Base-by-base conservation (phyloP, 2,113 vertebrate genomes). In the Nothobranchius kuhntae region DNA sequence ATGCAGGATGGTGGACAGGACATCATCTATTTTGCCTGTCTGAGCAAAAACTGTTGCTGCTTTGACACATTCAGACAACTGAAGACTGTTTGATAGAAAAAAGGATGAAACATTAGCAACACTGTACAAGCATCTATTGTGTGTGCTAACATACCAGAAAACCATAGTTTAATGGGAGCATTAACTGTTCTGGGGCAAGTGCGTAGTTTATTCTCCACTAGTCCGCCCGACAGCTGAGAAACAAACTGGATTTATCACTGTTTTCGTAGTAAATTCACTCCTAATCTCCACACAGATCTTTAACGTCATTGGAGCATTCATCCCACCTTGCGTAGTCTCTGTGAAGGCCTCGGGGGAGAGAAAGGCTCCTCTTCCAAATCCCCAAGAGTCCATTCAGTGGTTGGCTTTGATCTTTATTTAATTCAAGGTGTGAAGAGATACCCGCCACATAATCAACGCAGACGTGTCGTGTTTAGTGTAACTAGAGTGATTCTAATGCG, bases 61-160 rank as follows among this genome's bases (percentile, higher is more conserved):
- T 47, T 78, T 30, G 6, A 73, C 81, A 76, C 51, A 57, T 62
- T 65, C 53, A 47, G 3, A 52, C 65, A 74, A 83, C 60, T 74
- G 75, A 83, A 67, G 57, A 42, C 47, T 11, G 5, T 63, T 75
- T 65, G 50, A 79, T 38, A 14, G 36, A 74, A 76, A 76, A 73
- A 50, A 64, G 61, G 62, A 73, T 79, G 63, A 87, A 67, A 67
- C 74, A 78, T 77, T 66, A 68, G 47, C 30, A 58, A 42, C 38
- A 15, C 64, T 54, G 56, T 81, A 59, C 84, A 81, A 81, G 79
- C 54, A 12, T 67, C 75, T 42, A 73, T 88, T 93, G 80, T 90
- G 75, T 63, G 53, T 56, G 73, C 68, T 82, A 74, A 78, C 61
- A 69, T 68, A 75, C 63, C 80, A 53, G 65, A 58, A 90, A 80